phyloP scores from a whole-genome alignment of 92 coral and sea anemone genomes.

The Anthopleura xanthogrammica region DNA sequence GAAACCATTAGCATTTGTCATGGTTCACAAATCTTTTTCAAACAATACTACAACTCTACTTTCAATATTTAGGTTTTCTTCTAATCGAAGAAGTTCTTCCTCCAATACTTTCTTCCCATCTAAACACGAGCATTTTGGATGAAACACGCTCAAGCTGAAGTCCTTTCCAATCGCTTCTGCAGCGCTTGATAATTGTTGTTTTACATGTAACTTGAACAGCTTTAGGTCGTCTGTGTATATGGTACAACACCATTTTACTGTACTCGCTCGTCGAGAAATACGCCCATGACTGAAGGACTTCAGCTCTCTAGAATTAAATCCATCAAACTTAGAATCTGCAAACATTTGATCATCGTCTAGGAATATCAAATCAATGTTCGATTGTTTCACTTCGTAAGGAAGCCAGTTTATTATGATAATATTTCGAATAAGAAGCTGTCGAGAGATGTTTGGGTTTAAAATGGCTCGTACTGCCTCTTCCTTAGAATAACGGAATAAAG shows the following conservation, averaged over 20 bases:
- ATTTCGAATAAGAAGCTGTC: not conserved
- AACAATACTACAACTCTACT: too few species aligned
- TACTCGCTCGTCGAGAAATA: not conserved
- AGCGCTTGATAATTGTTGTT: not conserved
- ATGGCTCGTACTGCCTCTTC: not conserved
- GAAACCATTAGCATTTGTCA: too few species aligned
- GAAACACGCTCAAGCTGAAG: not conserved
- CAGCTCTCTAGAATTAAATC: not conserved
- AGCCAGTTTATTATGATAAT: not conserved
- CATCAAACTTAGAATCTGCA: not conserved
- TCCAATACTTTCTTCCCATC: not conserved
- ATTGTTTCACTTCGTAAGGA: slow-evolving; percentile 2
- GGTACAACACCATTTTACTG: not conserved
- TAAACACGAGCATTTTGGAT: not conserved
- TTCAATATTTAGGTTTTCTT: too few species aligned
- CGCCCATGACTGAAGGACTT: not conserved
- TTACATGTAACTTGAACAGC: not conserved
- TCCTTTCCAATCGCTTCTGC: not conserved
- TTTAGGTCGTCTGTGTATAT: not conserved
- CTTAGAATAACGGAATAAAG: not conserved
- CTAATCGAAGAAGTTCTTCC: not conserved
- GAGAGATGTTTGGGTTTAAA: not conserved
- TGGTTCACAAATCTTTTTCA: too few species aligned
- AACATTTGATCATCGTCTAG: not conserved
- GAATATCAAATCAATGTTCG: not conserved